These are phyloP conservation scores for Betta splendens DNA, from an alignment of 2,797 vertebrate species.

Conservation along the genomic window DNA sequence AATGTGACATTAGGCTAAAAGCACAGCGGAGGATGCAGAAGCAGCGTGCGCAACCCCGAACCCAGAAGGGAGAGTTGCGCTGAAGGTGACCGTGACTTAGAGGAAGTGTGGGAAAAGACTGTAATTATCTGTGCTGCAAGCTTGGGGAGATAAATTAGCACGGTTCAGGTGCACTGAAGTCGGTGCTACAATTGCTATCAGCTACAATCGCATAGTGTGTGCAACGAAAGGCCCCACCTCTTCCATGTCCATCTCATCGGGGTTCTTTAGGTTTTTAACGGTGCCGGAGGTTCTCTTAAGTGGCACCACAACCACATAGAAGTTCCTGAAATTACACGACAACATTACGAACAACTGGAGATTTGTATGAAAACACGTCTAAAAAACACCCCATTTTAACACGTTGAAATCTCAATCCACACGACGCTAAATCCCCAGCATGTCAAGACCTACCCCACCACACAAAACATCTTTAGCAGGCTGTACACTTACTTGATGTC, in stretches of 20 bases:
- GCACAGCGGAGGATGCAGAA: slow-evolving; percentile 37
- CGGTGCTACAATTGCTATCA: slow-evolving; percentile 6
- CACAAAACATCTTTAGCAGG: slow-evolving; percentile 1
- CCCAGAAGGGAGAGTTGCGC: slow-evolving; percentile 58
- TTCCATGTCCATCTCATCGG: slow-evolving; percentile 97
- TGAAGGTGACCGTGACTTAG: slow-evolving; percentile 72
- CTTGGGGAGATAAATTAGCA: slow-evolving; percentile 51
- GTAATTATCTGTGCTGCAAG: slow-evolving; percentile 62
- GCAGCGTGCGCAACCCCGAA: slow-evolving; percentile 71
- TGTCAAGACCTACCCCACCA: background rate
- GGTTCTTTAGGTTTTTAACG: slow-evolving; percentile 88
- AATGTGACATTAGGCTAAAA: slow-evolving; percentile 15
- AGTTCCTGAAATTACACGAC: slow-evolving; percentile 78
- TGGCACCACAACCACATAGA: slow-evolving; percentile 93
- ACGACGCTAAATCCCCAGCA: slow-evolving; percentile 4
- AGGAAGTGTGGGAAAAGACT: slow-evolving; percentile 54
- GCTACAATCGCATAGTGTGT: too few species aligned
- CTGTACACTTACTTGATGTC: slow-evolving; percentile 88
- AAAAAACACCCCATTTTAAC: slow-evolving; percentile 7
- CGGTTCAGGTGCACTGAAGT: slow-evolving; percentile 45
- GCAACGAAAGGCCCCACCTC: slow-evolving; percentile 87
- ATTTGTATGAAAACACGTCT: slow-evolving; percentile 5
- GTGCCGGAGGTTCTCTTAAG: slow-evolving; percentile 85
- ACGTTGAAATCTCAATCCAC: slow-evolving; percentile 10
- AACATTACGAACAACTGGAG: too few species aligned